Percentiles rank a stretch among this genome's conserved stretches.
Conservation (phyloP, 2,113 vertebrate species). For the Ancistrus triradiatus region DNA sequence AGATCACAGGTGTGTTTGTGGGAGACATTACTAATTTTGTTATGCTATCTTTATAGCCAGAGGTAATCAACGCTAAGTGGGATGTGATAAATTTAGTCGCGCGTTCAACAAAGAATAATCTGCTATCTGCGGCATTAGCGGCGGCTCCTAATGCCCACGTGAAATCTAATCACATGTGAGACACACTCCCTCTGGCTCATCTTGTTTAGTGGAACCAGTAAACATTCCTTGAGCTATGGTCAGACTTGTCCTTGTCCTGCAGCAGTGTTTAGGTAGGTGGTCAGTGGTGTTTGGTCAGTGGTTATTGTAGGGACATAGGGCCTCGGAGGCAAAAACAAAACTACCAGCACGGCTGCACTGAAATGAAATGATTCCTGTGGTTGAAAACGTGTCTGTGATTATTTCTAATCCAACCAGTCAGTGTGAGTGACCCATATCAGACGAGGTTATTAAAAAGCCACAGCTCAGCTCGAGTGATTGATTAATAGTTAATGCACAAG, state of each 20-base stretch:
- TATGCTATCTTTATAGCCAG: not conserved
- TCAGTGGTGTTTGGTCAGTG: no score
- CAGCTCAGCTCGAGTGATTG: not conserved
- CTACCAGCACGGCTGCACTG: no score
- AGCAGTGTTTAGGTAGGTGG: no score
- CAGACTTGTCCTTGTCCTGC: no score
- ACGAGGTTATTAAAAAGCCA: not conserved
- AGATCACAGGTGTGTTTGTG: not conserved
- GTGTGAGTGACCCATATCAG: constrained; percentile 37
- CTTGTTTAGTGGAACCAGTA: not conserved
- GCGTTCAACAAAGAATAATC: constrained; percentile 5
- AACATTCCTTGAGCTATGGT: no score
- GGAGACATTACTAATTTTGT: not conserved
- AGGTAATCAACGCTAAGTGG: not conserved
- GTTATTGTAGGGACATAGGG: no score
- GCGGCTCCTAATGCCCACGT: not conserved
- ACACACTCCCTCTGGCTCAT: not conserved
- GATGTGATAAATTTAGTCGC: constrained; percentile 7
- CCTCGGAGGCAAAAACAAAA: no score
- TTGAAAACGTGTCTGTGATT: not conserved
- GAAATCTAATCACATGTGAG: constrained; percentile 26
- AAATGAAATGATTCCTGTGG: no score
- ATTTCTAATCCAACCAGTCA: constrained; percentile 32
- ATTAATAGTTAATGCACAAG: not conserved
- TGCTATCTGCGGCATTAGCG: constrained; percentile 8